Evolutionary conservation across 2,113 vertebrate species (phyloP).

Genomic region (Notechis scutatus): DNA sequence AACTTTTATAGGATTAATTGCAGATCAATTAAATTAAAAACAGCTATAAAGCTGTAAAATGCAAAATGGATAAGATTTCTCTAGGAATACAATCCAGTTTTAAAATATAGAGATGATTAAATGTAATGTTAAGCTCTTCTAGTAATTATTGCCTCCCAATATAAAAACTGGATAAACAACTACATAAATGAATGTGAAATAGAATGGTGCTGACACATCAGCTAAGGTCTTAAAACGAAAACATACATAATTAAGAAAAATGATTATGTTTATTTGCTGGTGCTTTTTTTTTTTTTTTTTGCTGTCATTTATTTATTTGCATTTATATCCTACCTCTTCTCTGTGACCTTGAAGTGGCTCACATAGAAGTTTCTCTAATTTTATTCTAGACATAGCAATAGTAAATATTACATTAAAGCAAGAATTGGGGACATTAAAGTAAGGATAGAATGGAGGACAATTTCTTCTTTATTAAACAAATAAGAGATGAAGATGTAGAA

Average conservation of each 20-base stretch:
- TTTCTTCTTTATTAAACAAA: background rate
- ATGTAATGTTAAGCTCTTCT: background rate
- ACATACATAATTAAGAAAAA: background rate
- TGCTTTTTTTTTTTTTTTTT: background rate
- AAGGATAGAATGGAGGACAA: background rate
- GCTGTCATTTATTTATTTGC: background rate
- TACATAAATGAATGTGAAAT: background rate
- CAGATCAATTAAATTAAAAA: background rate
- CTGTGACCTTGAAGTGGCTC: background rate
- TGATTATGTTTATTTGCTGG: background rate
- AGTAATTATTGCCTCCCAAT: background rate
- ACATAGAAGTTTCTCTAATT: background rate
- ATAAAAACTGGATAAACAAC: background rate
- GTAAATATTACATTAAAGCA: background rate
- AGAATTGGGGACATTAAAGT: background rate
- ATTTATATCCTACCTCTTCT: background rate
- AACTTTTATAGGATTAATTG: background rate
- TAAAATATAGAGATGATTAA: background rate
- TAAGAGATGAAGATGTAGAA: background rate
- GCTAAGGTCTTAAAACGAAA: background rate
- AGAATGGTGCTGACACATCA: background rate
- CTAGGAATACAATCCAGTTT: background rate
- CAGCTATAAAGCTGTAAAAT: background rate
- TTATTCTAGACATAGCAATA: background rate
- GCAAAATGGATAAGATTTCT: background rate